phyloP scores from a whole-genome alignment of 2,888 invertebrate species.

The Nemapogon koenigi region DNA sequence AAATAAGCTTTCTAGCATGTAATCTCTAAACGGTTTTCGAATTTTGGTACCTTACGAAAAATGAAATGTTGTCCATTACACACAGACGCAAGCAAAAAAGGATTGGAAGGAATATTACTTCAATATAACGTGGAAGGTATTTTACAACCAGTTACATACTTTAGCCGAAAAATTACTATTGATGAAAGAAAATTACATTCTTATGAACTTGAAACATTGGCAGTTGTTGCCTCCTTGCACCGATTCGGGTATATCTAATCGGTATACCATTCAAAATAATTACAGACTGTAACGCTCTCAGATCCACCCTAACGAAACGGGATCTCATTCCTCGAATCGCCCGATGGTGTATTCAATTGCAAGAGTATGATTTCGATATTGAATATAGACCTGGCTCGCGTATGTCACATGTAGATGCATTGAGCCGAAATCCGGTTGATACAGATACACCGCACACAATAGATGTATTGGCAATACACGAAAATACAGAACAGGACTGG shows the following conservation, averaged over 20 bases:
- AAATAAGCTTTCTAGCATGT: too few species aligned
- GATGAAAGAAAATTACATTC: slow-evolving; percentile 25
- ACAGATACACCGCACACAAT: slow-evolving; percentile 5
- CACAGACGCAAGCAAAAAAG: slow-evolving; percentile 25
- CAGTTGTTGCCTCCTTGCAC: slow-evolving; percentile 23
- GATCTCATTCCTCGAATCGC: slow-evolving; percentile 22
- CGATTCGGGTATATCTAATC: slow-evolving; percentile 26
- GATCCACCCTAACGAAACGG: slow-evolving; percentile 22
- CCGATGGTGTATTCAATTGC: slow-evolving; percentile 24
- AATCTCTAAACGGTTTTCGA: too few species aligned
- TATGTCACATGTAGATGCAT: slow-evolving; percentile 27
- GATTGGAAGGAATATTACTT: slow-evolving; percentile 23
- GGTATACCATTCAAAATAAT: slow-evolving; percentile 21
- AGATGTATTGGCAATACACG: slow-evolving; percentile 8
- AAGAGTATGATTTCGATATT: slow-evolving; percentile 24
- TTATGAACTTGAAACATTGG: slow-evolving; percentile 28
- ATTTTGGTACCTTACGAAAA: too few species aligned
- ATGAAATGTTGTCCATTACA: too few species aligned
- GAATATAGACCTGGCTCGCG: slow-evolving; percentile 18
- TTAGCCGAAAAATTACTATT: slow-evolving; percentile 22
- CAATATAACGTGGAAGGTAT: slow-evolving; percentile 15
- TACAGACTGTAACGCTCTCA: slow-evolving; percentile 27
- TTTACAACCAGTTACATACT: slow-evolving; percentile 21
- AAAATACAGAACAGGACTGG: slow-evolving; percentile 15
- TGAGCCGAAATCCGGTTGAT: slow-evolving; percentile 21